Percentiles rank a stretch among this genome's conserved stretches.
phyloP scores from a whole-genome alignment of 2,113 vertebrate species.

The Heloderma charlesbogerti region DNA sequence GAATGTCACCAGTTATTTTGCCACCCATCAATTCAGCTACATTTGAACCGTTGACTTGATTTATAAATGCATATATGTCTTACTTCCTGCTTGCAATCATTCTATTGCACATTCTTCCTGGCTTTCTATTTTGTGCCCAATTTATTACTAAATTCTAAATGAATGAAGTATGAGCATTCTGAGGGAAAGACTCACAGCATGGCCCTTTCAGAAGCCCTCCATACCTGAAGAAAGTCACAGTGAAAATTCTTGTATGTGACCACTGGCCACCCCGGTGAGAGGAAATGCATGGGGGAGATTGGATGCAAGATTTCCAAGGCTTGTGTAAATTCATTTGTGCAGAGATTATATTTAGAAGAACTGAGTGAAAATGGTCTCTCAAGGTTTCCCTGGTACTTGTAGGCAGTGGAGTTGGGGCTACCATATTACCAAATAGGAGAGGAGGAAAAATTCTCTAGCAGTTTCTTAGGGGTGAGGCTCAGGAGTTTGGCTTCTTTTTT shows the following conservation, averaged over 20 bases:
- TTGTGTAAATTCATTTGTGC: too few species aligned
- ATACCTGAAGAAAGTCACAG: neutral
- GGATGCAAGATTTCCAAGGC: too few species aligned
- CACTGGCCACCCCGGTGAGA: too few species aligned
- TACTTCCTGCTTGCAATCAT: neutral
- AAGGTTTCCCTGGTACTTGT: too few species aligned
- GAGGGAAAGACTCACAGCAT: neutral
- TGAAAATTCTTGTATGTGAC: neutral
- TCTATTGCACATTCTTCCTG: neutral
- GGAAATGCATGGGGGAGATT: neutral
- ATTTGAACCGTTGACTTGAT: constrained; percentile 20
- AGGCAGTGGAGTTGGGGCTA: too few species aligned
- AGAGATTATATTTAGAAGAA: too few species aligned
- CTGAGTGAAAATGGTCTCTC: too few species aligned
- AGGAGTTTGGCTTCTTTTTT: too few species aligned
- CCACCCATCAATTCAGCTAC: constrained; percentile 65
- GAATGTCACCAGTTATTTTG: constrained; percentile 50
- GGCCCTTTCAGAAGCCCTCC: neutral
- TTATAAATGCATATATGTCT: constrained; percentile 41
- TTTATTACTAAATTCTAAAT: constrained; percentile 26
- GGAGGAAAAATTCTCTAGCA: too few species aligned
- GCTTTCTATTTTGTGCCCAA: constrained; percentile 7
- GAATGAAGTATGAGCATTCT: neutral
- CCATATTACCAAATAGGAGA: too few species aligned
- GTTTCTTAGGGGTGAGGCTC: neutral